phyloP scores from a whole-genome alignment of 2,888 invertebrate species.

The Dryomyza anilis region DNA sequence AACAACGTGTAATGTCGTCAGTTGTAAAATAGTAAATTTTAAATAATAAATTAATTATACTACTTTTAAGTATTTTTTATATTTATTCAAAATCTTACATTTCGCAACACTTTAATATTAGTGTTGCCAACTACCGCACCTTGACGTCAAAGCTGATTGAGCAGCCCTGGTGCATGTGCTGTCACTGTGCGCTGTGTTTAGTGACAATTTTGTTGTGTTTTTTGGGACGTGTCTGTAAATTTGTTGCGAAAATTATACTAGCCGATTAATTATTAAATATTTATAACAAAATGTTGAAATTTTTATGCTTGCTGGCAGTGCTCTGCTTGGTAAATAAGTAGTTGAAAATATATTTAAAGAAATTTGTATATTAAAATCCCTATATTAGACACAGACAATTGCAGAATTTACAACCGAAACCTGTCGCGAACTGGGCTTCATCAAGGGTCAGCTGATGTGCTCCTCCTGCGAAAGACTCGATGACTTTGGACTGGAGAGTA shows the following conservation, averaged over 20 bases:
- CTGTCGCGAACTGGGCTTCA: constrained; percentile 84
- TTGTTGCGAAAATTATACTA: neutral
- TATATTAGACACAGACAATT: constrained; percentile 34
- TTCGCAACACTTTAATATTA: no score
- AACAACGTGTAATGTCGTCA: no score
- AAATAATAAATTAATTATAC: no score
- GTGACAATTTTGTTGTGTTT: neutral
- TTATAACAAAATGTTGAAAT: constrained; percentile 25
- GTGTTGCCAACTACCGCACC: no score
- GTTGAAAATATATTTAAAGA: neutral
- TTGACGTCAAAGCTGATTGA: no score
- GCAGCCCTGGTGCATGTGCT: no score
- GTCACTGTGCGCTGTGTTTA: neutral
- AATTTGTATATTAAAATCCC: neutral
- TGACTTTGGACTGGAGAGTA: constrained; percentile 64
- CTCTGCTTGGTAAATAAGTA: constrained; percentile 20
- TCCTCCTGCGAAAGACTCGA: constrained; percentile 85
- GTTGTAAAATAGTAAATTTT: no score
- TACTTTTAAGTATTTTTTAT: no score
- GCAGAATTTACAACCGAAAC: constrained; percentile 77
- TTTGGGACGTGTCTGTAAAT: neutral
- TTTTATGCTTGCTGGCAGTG: constrained; percentile 11
- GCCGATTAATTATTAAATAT: neutral
- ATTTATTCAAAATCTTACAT: no score
- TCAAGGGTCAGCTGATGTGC: constrained; percentile 83